Percentiles rank a stretch among this genome's conserved stretches.
Evolutionary conservation across 2,113 vertebrate species (phyloP).

Genomic region (Misgurnus mizolepis): DNA sequence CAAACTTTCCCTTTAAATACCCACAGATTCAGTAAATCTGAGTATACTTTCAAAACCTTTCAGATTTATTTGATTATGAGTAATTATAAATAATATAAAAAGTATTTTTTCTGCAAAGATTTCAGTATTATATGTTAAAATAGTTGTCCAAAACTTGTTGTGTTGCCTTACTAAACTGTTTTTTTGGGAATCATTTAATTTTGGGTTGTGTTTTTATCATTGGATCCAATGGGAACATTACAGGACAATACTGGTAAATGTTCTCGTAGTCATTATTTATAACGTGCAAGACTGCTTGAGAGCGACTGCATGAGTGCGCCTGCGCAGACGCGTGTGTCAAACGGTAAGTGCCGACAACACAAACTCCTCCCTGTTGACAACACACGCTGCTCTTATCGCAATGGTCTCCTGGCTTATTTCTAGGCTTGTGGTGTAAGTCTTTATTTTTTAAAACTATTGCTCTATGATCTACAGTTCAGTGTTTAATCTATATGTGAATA

Average conservation of each 20-base stretch:
- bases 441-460: conserved; percentile 12
- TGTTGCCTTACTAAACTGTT: too few relatives aligned
- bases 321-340: conserved; percentile 71
- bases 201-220: neutral
- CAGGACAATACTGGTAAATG: neutral
- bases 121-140: too few relatives aligned
- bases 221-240: neutral
- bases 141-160: too few relatives aligned
- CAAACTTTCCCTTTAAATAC: neutral
- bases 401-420: conserved; percentile 99
- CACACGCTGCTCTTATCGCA: conserved; percentile 76
- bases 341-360: conserved; percentile 62
- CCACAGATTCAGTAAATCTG: neutral
- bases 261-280: neutral
- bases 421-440: conserved; percentile 97
- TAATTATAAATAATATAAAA: too few relatives aligned
- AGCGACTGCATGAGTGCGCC: conserved; percentile 51
- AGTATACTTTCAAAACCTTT: too few relatives aligned
- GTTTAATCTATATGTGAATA: neutral
- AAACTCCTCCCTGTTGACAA: conserved; percentile 76
- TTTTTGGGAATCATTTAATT: too few relatives aligned
- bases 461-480: neutral
- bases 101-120: too few relatives aligned
- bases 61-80: too few relatives aligned
- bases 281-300: neutral